Conservation (phyloP, 2,888 invertebrate genomes). For the Linnaemya tessellans region DNA sequence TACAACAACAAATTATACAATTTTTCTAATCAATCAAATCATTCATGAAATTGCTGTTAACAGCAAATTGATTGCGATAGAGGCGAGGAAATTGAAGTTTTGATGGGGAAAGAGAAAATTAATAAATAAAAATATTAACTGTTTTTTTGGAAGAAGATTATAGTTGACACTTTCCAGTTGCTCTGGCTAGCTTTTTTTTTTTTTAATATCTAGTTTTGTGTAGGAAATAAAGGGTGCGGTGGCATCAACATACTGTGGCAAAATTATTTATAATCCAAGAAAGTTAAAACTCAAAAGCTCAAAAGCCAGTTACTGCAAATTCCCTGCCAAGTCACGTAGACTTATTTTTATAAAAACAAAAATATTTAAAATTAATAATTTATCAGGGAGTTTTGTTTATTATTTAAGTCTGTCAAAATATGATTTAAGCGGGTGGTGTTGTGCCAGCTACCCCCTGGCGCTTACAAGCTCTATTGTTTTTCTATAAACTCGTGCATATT, state of each 20-base stretch:
- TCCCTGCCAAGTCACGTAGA: neutral
- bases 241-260: no score
- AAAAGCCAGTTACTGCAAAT: neutral
- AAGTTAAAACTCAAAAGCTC: no score
- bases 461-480: constrained; percentile 20
- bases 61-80: constrained; percentile 20
- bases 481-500: neutral
- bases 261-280: no score
- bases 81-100: neutral
- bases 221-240: no score
- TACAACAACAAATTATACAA: constrained; percentile 63
- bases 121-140: constrained; percentile 25
- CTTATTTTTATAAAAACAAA: neutral
- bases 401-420: constrained; percentile 59
- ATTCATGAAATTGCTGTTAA: constrained; percentile 41
- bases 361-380: neutral
- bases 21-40: constrained; percentile 73
- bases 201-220: no score
- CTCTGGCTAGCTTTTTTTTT: neutral
- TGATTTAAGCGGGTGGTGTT: constrained; percentile 29
- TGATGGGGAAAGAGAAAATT: neutral
- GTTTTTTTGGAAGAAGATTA: constrained; percentile 28
- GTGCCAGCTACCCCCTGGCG: constrained; percentile 49
- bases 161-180: constrained; percentile 12
- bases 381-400: constrained; percentile 56